These are phyloP conservation scores for Melanocharis versteri DNA, from an alignment of 2,113 vertebrate genomes.

Conservation along the genomic window DNA sequence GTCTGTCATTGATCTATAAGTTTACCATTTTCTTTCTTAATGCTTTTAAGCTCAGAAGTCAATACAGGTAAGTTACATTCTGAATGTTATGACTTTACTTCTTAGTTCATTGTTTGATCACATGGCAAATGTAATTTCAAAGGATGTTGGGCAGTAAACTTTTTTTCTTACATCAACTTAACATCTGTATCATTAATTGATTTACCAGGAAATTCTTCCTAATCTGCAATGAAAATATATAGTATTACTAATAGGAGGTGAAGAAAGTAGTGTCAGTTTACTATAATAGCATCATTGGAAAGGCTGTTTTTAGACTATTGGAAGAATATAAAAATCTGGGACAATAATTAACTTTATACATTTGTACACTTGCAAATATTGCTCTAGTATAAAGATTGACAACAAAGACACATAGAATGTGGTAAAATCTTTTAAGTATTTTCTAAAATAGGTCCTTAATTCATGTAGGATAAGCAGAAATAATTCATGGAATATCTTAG, in stretches of 20 bases:
- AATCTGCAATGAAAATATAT: not conserved
- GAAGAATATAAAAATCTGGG: not conserved
- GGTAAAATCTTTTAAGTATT: not conserved
- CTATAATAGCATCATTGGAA: not conserved
- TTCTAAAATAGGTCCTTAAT: not conserved
- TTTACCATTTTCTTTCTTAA: not conserved
- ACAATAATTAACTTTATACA: not conserved
- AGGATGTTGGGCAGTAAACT: not conserved
- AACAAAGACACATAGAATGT: not conserved
- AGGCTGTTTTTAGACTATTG: not conserved
- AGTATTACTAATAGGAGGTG: not conserved
- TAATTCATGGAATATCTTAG: not conserved
- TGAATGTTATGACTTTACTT: not conserved
- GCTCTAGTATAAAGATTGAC: not conserved
- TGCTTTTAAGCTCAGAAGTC: not conserved
- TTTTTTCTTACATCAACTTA: not conserved
- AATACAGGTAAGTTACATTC: not conserved
- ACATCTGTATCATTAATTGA: not conserved
- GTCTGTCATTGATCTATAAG: not conserved
- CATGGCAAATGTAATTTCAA: not conserved
- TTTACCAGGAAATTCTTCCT: not conserved
- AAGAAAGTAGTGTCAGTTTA: not conserved
- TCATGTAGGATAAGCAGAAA: not conserved
- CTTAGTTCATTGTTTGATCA: not conserved
- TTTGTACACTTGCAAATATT: not conserved